Percentiles rank a stretch among this genome's conserved stretches.
Evolutionary conservation across 2,888 invertebrate species (phyloP).

Genomic region (Allophyes oxyacanthae): DNA sequence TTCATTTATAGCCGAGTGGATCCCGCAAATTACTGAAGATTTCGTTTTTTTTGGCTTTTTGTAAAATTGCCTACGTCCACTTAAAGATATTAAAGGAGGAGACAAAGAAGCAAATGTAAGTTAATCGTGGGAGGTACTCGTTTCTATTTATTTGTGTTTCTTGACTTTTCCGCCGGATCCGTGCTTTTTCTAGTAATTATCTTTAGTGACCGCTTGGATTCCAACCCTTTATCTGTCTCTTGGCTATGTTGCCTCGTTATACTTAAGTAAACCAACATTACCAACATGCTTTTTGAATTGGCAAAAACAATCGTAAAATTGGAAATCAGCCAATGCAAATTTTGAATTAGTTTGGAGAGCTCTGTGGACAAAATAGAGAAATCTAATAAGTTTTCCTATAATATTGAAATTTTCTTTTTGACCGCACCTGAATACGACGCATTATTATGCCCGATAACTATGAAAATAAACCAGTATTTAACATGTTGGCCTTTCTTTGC

Average conservation of each 20-base stretch:
- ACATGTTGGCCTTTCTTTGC: no score
- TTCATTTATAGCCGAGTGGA: constrained; percentile 81
- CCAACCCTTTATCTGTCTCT: constrained; percentile 30
- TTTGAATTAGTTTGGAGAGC: constrained; percentile 15
- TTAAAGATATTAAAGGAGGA: constrained; percentile 84
- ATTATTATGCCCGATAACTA: no score
- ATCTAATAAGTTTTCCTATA: constrained; percentile 14
- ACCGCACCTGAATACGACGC: constrained; percentile 18
- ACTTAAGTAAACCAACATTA: constrained; percentile 2
- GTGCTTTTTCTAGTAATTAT: constrained; percentile 44
- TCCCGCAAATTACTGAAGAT: constrained; percentile 82
- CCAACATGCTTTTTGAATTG: constrained; percentile 12
- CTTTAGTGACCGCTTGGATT: constrained; percentile 37
- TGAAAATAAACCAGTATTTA: no score
- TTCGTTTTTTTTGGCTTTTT: constrained; percentile 79
- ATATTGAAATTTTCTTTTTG: constrained; percentile 31
- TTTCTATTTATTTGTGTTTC: constrained; percentile 59
- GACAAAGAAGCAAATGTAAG: constrained; percentile 75
- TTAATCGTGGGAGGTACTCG: constrained; percentile 67
- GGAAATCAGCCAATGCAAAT: constrained; percentile 22
- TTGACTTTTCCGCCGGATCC: constrained; percentile 26
- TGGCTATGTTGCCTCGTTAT: constrained; percentile 1
- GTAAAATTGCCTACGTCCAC: constrained; percentile 85
- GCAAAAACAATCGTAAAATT: constrained; percentile 12
- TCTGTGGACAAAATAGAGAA: constrained; percentile 4